Evolutionary conservation across 2,797 vertebrate species (phyloP).

Genomic region (Sardinella longiceps): DNA sequence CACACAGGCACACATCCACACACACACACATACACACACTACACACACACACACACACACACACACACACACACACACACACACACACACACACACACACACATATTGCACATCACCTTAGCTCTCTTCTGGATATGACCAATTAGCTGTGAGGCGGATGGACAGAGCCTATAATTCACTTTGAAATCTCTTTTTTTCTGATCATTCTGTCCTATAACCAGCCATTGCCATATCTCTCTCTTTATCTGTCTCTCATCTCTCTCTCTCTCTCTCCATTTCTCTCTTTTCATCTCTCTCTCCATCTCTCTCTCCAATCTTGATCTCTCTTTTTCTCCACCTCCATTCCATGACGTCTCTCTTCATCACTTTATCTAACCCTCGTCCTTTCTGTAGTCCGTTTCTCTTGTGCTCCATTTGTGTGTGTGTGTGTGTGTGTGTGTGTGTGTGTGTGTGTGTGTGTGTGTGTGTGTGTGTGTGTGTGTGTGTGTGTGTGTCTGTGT

Average conservation of each 20-base stretch:
- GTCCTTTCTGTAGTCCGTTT: too few species aligned
- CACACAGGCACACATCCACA: neutral
- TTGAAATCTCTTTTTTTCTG: neutral
- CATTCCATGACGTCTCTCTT: too few species aligned
- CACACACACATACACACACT: conserved; percentile 15
- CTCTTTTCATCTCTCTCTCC: too few species aligned
- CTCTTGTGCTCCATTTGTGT: neutral
- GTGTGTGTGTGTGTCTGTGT: neutral
- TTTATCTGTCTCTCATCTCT: conserved; percentile 2
- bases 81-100: neutral
- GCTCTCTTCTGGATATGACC: neutral
- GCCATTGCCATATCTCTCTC: neutral
- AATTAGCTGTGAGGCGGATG: neutral
- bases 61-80: neutral
- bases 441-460: neutral
- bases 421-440: neutral
- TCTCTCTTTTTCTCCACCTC: neutral
- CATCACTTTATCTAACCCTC: neutral
- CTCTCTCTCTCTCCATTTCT: neutral
- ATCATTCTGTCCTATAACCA: conserved; percentile 26
- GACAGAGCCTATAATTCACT: neutral
- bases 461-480: conserved; percentile 15
- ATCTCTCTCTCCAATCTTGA: too few species aligned
- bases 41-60: neutral
- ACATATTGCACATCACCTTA: neutral